phyloP scores from a whole-genome alignment of 2,113 vertebrate species.

The Emydocephalus ijimae region DNA sequence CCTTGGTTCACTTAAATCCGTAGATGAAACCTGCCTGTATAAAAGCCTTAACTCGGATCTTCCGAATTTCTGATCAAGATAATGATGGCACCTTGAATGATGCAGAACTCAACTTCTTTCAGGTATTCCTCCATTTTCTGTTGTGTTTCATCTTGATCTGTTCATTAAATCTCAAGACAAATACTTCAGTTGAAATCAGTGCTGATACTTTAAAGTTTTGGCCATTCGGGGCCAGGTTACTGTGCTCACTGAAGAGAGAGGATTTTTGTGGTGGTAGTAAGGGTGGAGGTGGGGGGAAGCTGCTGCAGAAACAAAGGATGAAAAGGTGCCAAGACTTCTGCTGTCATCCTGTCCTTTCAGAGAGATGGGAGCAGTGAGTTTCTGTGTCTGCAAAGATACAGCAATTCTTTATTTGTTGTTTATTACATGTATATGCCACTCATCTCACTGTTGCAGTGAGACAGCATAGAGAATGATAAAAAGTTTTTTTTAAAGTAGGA shows the following conservation, averaged over 20 bases:
- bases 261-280: neutral
- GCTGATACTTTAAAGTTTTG: neutral
- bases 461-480: neutral
- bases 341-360: neutral
- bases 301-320: neutral
- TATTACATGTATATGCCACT: neutral
- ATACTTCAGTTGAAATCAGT: neutral
- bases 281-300: too few species aligned
- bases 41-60: constrained; percentile 94
- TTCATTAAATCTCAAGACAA: neutral
- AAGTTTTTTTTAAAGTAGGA: neutral
- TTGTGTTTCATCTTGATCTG: neutral
- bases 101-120: constrained; percentile 97
- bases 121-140: constrained; percentile 70
- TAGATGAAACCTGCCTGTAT: constrained; percentile 95
- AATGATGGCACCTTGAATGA: constrained; percentile 97
- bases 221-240: neutral
- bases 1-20: constrained; percentile 36
- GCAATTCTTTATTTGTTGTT: too few species aligned
- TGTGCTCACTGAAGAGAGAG: neutral
- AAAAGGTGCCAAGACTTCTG: neutral
- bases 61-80: constrained; percentile 97
- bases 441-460: neutral
- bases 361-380: neutral
- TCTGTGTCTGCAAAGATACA: neutral